Base-by-base conservation (phyloP, 30 jellyfish, hydroid and myxozoan genomes). In the Hydra vulgaris region DNA sequence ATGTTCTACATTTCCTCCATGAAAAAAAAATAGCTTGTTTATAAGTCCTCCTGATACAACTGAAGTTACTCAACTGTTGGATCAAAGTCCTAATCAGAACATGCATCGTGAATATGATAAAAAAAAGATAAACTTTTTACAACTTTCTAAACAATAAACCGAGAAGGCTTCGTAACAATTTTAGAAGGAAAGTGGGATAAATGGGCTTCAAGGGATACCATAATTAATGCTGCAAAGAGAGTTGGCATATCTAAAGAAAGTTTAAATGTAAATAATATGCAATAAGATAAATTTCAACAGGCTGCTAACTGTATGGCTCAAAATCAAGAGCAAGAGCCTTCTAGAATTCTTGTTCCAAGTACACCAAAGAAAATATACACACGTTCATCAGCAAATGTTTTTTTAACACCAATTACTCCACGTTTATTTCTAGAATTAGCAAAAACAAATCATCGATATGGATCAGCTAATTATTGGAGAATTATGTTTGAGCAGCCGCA, bases 1-100 rank as follows among this genome's bases (percentile, higher is more conserved):
- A 73, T 3, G 81, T 73, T 22, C 81, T 73, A 8, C 81, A 25
- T 18, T 73, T 73, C 66, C 66, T 73, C 7, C 25, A 27, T 19
- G 66, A 73, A 4, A 23, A 73, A 15, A 23, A 73, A 20, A 73
- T 27, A 73, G 20, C 17, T 73, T 73, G 66, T 73, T 73, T 25
- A 73, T 73, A 23, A 73, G 79, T 76, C 84, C 79, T n/a, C 84
- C 81, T 19, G 84, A 76, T 40, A 76, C 84, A 26, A 53, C 84
- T 76, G 84, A 23, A 77, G 84, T 76, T 7, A 25, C 78, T 20
- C 81, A 76, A 20, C 79, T 25, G 16, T 40, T 76, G 8, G 78
- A 53, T 53, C 84, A 76, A 76, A 18, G 15, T 1, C 84, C 84
- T n/a, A 76, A 7, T 53, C 79, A 26, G 79, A 26, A 20, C 23